Conservation (phyloP, 2,113 vertebrate species). For the Orcinus orca region DNA sequence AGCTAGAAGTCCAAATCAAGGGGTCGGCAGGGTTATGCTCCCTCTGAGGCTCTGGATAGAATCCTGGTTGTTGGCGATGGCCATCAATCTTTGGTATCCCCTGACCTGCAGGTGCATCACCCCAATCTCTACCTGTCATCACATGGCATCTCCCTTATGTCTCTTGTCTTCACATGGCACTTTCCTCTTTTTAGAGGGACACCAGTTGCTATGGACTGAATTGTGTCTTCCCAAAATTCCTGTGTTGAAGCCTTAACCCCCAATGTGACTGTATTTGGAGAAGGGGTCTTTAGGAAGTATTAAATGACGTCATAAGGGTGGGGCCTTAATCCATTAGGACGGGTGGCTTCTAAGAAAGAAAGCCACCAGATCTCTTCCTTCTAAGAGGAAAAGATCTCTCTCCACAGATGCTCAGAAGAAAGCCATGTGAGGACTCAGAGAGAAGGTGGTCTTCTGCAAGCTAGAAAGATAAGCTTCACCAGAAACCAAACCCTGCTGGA, state of each 20-base stretch:
- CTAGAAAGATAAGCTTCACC: not conserved
- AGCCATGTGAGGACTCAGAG: not conserved
- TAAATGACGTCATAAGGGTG: not conserved
- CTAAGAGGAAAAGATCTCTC: not conserved
- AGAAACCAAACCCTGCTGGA: not conserved
- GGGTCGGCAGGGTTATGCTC: accelerated
- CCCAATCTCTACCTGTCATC: not conserved
- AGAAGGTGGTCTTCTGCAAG: not conserved
- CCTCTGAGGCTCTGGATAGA: accelerated
- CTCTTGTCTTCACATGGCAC: not conserved
- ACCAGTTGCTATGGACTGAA: not conserved
- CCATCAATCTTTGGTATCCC: not conserved
- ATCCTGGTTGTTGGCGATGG: not conserved
- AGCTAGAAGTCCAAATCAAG: not conserved
- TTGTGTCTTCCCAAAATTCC: not conserved
- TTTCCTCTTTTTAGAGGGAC: not conserved
- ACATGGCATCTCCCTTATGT: not conserved
- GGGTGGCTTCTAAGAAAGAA: not conserved
- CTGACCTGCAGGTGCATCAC: not conserved
- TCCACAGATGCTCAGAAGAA: not conserved
- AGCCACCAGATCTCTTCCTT: too few relatives aligned
- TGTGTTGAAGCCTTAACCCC: not conserved
- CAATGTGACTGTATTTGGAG: not conserved
- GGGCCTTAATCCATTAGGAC: not conserved
- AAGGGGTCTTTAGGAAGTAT: not conserved